Evolutionary conservation across 2,888 invertebrate genomes (phyloP), one percentile per base, ranked within the genome.

Genomic region (Parthenolecanium corni): DNA sequence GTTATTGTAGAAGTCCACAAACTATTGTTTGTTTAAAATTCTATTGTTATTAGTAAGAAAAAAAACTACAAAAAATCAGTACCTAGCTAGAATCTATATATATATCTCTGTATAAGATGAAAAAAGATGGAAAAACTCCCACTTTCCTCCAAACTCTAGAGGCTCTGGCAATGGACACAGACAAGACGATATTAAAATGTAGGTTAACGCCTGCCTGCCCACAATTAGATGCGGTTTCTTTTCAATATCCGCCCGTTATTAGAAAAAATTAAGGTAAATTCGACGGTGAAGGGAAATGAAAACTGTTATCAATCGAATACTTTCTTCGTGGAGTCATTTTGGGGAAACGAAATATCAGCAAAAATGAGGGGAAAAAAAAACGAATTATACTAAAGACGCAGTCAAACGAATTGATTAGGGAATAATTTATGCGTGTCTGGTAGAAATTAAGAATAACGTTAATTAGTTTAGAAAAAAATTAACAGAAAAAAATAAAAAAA

Each of bases 181-280:
- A 49, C 49, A 23, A 49, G 23, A 23, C 14, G 23, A 49, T 21
- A 49, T 38, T 21, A 58, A 58, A 58, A 58, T 51, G 49, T 58
- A 51, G 58, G 58, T 58, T 58, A 58, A 58, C 58, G 51, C 58
- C 58, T 58, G 58, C 49, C 47, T 58, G 58, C 49, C 38, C 38
- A 49, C 58, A 58, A 58, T 58, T 58, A 58, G 58, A 58, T 47
- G 49, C 58, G 58, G 58, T 58, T 58, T 58, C 58, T 36, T 58
- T 58, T 51, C 58, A 58, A 58, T 47, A 51, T 58, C 58, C 58
- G 58, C 47, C 38, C 36, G 58, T 31, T 40, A 54, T 52, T 52
- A 52, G 52, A 52, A 52, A 52, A 31, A 52, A 52, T 52, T 52
- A 52, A 52, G 52, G 21, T 20, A 49, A 20, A 49, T 49, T 49